Evolutionary conservation across 1,140 invertebrate species (phyloP), one percentile per base, ranked within the genome.

Genomic region (Agrypnia vestita): DNA sequence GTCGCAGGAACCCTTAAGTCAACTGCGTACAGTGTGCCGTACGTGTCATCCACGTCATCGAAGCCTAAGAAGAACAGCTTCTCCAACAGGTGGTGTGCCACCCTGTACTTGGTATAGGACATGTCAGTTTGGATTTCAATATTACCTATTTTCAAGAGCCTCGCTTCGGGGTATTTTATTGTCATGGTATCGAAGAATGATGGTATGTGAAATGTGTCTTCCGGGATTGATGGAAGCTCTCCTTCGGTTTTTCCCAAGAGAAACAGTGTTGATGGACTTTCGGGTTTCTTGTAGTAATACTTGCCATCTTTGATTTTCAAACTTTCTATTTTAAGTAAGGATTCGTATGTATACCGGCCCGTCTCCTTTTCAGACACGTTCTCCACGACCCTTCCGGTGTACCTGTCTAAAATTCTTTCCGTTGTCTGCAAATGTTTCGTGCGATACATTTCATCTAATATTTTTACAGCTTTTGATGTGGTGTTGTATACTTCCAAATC

Each of bases 181-280:
- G 55, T 59, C 7, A 59, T 59, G 17, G 55, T 21, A 59, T 59
- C 55, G 17, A 59, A 59, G 15, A 59, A 59, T 21, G 55, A 59
- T 11, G 55, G 55, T 19, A 59, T 59, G 10, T 21, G 55, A 17
- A 17, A 59, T 7, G 17, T 19, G 3, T 59, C 55, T 21, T 15
- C 15, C 9, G 11, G 6, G 55, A 21, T 59, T 21, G 55, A 0
- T 19, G 15, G 15, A 19, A 21, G 21, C 9, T 3, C n/a, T 8
- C 17, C 55, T 19, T 59, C 55, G n/a, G 8, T 9, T 9, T 13
- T 17, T 21, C 21, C 55, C 7, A 59, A 21, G 8, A 21, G 21
- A 21, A 15, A 59, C 6, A 59, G 8, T 0, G 21, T 15, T 19
- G 55, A 59, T 9, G 55, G 15, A 12, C 13, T 10, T 15, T 59